Base-by-base conservation (phyloP, 2,888 invertebrate species). In the Apodemia hepburni region DNA sequence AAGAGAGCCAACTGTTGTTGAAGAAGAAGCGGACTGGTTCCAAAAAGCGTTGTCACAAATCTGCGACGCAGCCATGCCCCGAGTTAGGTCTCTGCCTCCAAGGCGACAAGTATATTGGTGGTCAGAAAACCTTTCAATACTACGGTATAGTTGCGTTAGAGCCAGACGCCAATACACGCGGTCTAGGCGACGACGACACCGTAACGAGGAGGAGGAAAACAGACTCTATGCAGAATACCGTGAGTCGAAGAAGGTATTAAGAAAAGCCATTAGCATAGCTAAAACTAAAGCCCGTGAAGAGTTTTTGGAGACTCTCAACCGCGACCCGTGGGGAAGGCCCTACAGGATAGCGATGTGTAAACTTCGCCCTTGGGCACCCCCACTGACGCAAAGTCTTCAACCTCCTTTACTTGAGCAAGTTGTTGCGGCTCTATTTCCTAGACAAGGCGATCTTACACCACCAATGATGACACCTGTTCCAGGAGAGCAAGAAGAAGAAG, bases 311-410 rank as follows among this genome's bases (percentile, higher is more conserved):
- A n/a, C 59, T 35, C 29, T 65, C 8, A 42, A 62, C 11, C 2
- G 49, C 8, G 66, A 68, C 45, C 66, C 69, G 8, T 67, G 66
- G 66, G 69, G 68, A 7, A 61, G 65, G 22, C 68, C 67, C 6
- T 68, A 68, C 38, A 61, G 51, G 17, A 12, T 29, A 18, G 64
- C 68, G 27, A 63, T 66, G 49, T 17, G 58, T 8, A 68, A 69
- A 57, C 62, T 68, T 2, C 62, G 61, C n/a, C 38, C 38, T 3
- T 29, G 38, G 38, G 38, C 38, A 38, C 38, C 38, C 11, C 38
- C 38, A 9, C 38, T 38, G 2, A 38, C 38, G 11, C 38, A 38
- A 38, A 38, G 38, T 38, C 38, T 38, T 38, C 38, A 38, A 3
- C 38, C 38, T 38, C 38, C 9, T 38, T 38, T 38, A 9, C 11